Evolutionary conservation across 1,140 invertebrate genomes (phyloP), one percentile per base, ranked within the genome.

Genomic region (Eueides isabella): DNA sequence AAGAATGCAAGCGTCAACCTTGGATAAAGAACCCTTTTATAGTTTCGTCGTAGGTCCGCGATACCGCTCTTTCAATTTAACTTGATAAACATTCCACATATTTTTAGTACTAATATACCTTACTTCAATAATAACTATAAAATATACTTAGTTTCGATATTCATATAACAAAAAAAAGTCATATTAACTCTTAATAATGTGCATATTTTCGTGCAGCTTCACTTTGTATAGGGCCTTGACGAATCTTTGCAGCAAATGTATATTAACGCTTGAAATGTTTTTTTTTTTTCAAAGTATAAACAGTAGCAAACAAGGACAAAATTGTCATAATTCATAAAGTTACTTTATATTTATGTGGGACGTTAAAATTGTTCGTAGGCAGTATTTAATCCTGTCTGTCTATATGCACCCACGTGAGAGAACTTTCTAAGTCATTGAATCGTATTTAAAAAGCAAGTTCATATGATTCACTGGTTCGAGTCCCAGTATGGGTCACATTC

Each of bases 401-500:
- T 80, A 80, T 80, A 80, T 80, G 76, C 81, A 79, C 87, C 87
- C 82, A 89, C 85, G 79, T 73, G 68, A 65, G 74, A 78, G 65
- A 66, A 87, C 87, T 91, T 89, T 90, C 87, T 89, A 91, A 89
- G 83, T 78, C 74, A 81, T 79, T 79, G 82, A 75, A 80, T 76
- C 70, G 75, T 78, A 75, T 83, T 79, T 74, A 85, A 86, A 86
- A 84, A 81, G 74, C 84, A 81, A 81, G 80, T 83, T 82, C 84
- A 76, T 72, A 75, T 91, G 89, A 92, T 84, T 92, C 89, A 91
- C 85, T 80, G 77, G 79, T 75, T 83, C 81, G 80, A 77, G 81
- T 90, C 86, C 89, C 88, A 82, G 87, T 89, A 85, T 91, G 89
- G 90, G 87, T 90, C 88, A 91, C 89, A 92, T 92, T 92, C 91